These are phyloP conservation scores for Bursaphelenchus okinawaensis DNA, from an alignment of 2,888 invertebrate species.

Conservation along the genomic window DNA sequence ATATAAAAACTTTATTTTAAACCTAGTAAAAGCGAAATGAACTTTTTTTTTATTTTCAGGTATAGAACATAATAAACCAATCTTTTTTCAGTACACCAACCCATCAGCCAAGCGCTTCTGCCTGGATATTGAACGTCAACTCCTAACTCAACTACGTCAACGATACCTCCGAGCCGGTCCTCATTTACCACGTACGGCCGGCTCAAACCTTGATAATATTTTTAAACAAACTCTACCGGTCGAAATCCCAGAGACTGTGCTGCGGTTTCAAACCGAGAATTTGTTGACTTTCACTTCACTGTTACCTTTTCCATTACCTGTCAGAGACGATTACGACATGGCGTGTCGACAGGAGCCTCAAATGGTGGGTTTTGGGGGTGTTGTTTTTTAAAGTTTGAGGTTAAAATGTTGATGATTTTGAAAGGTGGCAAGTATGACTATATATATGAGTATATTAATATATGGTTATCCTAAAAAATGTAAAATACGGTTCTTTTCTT, in stretches of 20 bases:
- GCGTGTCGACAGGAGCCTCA: conserved; percentile 7
- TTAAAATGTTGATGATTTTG: no score
- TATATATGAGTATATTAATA: no score
- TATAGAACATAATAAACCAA: neutral
- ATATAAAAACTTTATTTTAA: no score
- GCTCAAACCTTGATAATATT: neutral
- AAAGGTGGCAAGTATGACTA: no score
- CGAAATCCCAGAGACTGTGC: conserved; percentile 40
- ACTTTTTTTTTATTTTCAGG: conserved; percentile 10
- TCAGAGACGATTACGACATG: conserved; percentile 5
- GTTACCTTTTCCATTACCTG: conserved; percentile 24
- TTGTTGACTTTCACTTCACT: conserved; percentile 41
- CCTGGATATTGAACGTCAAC: conserved; percentile 1
- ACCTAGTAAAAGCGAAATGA: conserved; percentile 40
- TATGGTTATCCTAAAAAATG: no score
- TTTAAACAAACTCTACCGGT: conserved; percentile 4
- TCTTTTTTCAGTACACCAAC: conserved; percentile 1
- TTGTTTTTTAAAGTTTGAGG: no score
- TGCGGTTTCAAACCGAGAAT: conserved; percentile 52
- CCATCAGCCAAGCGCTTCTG: neutral
- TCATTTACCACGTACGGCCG: neutral
- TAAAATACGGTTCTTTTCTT: no score
- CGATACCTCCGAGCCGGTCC: neutral
- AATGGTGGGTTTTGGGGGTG: neutral
- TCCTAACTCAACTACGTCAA: conserved; percentile 3